A percentile compares a stretch with the other conserved stretches of the same genome.
These are phyloP conservation scores for Lasioglossum calceatum DNA, from an alignment of 2,888 invertebrate genomes.

Conservation along the genomic window DNA sequence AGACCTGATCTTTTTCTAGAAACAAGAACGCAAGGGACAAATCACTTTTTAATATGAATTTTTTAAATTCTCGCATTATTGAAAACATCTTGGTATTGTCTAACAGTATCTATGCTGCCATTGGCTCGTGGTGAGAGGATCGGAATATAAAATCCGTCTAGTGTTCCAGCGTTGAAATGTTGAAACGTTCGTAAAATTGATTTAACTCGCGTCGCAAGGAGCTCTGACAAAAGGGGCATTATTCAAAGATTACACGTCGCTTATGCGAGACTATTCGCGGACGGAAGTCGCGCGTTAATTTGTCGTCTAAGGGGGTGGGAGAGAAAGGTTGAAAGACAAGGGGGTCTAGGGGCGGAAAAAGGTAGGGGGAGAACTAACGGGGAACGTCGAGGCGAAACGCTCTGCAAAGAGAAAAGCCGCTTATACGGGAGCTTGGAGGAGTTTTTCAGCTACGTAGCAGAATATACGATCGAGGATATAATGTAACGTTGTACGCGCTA, in stretches of 20 bases:
- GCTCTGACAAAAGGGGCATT: constrained; percentile 37
- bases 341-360: not conserved
- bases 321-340: constrained; percentile 15
- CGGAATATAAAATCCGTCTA: not conserved
- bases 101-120: not conserved
- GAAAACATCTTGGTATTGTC: not conserved
- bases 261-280: constrained; percentile 58
- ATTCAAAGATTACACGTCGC: constrained; percentile 50
- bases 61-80: not conserved
- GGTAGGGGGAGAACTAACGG: constrained; percentile 15
- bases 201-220: constrained; percentile 24
- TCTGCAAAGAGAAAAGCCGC: constrained; percentile 63
- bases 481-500: constrained; percentile 58
- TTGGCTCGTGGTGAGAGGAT: not conserved
- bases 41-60: not conserved
- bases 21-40: not conserved
- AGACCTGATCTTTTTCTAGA: not conserved
- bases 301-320: constrained; percentile 33
- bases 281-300: constrained; percentile 62
- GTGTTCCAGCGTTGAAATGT: not conserved
- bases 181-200: constrained; percentile 21
- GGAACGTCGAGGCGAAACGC: constrained; percentile 57
- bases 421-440: constrained; percentile 55
- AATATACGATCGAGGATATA: constrained; percentile 63
- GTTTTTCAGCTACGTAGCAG: constrained; percentile 60